phyloP scores from a whole-genome alignment of 2,888 invertebrate species.

The Clepsis dumicolana region DNA sequence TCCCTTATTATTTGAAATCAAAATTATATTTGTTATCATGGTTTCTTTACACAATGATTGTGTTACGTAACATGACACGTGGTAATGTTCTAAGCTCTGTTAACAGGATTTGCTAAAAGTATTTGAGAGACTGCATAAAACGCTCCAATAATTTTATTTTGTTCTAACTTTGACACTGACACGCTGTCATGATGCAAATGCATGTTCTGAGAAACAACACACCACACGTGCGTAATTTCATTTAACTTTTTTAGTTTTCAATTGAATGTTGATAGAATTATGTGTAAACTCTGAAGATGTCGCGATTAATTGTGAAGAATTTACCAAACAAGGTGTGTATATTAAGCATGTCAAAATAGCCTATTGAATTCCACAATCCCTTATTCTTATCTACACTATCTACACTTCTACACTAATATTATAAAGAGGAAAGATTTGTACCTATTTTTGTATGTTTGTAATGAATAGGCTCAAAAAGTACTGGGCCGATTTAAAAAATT shows the following conservation, averaged over 20 bases:
- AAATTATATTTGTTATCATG: too few species aligned
- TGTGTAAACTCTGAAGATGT: conserved; percentile 82
- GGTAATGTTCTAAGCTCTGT: too few species aligned
- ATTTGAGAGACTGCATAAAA: background rate
- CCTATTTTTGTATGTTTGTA: too few species aligned
- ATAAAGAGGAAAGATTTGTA: too few species aligned
- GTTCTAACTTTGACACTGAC: background rate
- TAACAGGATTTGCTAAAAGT: background rate
- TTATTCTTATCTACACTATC: background rate
- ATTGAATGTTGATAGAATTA: background rate
- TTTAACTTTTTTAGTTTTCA: background rate
- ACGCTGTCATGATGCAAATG: background rate
- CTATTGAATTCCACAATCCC: background rate
- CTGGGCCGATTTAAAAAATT: too few species aligned
- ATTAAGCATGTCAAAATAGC: background rate
- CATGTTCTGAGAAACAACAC: background rate
- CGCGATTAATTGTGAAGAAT: conserved; percentile 96
- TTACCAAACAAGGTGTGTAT: conserved; percentile 93
- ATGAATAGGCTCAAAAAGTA: too few species aligned
- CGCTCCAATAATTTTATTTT: background rate
- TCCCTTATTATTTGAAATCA: too few species aligned
- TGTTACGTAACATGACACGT: too few species aligned
- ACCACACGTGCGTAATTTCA: conserved; percentile 2
- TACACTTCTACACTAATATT: too few species aligned
- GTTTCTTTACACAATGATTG: background rate